These are phyloP conservation scores for Myopa tessellatipennis DNA, from an alignment of 2,888 invertebrate genomes.

Conservation along the genomic window DNA sequence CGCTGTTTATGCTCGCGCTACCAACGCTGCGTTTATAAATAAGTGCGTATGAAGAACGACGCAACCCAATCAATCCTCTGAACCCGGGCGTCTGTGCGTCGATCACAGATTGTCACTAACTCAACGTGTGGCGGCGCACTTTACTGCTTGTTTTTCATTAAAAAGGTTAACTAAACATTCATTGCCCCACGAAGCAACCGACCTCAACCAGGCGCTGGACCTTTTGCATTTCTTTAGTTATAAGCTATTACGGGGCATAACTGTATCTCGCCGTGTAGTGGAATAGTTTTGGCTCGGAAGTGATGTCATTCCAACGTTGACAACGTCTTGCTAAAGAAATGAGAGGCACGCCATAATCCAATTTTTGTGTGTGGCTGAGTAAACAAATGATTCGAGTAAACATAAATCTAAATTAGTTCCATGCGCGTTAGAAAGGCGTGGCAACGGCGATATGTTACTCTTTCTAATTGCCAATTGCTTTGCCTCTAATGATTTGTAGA, in stretches of 20 bases:
- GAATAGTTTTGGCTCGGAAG: neutral
- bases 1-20: neutral
- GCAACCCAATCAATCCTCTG: too few relatives aligned
- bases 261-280: neutral
- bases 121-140: neutral
- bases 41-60: neutral
- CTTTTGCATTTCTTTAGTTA: slow-evolving; percentile 2
- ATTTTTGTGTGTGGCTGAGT: too few relatives aligned
- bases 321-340: neutral
- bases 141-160: neutral
- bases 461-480: too few relatives aligned
- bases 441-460: neutral
- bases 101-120: neutral
- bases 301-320: slow-evolving; percentile 10
- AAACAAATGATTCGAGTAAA: neutral
- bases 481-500: too few relatives aligned
- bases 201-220: neutral
- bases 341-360: neutral
- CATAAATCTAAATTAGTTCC: neutral
- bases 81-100: too few relatives aligned
- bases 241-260: neutral
- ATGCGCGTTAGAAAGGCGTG: neutral
- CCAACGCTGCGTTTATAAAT: neutral
- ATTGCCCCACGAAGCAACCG: neutral
- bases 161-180: neutral